Evolutionary conservation across 2,888 invertebrate species (phyloP).

Genomic region (Eumacrocentrus americanus): DNA sequence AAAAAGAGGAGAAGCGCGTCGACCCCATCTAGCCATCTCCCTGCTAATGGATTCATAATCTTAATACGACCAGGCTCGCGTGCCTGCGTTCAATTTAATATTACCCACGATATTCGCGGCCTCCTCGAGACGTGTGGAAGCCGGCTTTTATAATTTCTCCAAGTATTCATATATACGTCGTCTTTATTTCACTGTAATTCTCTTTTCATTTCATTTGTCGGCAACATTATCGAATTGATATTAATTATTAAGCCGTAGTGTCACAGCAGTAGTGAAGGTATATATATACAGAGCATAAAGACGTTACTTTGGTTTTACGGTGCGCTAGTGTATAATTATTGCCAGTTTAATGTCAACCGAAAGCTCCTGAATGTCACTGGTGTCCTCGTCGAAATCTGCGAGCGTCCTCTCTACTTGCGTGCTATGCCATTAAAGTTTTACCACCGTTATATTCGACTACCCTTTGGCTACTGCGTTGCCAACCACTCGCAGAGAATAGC

Average conservation of each 20-base stretch:
- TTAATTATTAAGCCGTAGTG: too few species aligned
- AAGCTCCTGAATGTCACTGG: too few species aligned
- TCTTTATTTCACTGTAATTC: background rate
- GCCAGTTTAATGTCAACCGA: too few species aligned
- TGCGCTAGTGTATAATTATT: too few species aligned
- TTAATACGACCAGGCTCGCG: constrained; percentile 50
- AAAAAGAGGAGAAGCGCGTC: constrained; percentile 11
- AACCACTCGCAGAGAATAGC: background rate
- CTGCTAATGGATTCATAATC: constrained; percentile 56
- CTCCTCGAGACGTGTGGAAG: constrained; percentile 12
- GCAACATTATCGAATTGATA: too few species aligned
- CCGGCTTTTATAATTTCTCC: background rate
- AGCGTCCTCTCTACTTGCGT: too few species aligned
- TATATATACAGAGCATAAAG: too few species aligned
- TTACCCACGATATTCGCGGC: constrained; percentile 37
- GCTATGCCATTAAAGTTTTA: constrained; percentile 36
- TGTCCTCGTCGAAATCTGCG: background rate
- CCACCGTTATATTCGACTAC: constrained; percentile 31
- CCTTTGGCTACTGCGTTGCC: constrained; percentile 20
- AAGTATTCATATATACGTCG: background rate
- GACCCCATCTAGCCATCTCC: constrained; percentile 38
- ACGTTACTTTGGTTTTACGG: too few species aligned
- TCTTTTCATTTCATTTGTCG: constrained; percentile 30
- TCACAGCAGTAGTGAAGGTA: too few species aligned
- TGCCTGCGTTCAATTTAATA: constrained; percentile 50